These are phyloP conservation scores for Spinibarbus caldwelli DNA, from an alignment of 2,797 vertebrate genomes.

Conservation along the genomic window DNA sequence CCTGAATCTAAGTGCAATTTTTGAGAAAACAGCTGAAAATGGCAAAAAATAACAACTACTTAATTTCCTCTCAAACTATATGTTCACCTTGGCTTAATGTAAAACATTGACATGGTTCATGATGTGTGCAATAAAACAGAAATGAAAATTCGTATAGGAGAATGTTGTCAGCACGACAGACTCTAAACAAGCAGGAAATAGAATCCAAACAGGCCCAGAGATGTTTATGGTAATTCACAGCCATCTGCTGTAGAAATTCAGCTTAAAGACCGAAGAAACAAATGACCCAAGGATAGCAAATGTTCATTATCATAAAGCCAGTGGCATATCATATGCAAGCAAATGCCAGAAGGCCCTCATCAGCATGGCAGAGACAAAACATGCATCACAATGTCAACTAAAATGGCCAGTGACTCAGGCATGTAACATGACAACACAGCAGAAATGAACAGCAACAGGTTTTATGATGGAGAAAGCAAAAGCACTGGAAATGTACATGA, in stretches of 20 bases:
- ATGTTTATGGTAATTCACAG: conserved; percentile 37
- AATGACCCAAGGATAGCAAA: conserved; percentile 39
- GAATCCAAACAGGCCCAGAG: conserved; percentile 34
- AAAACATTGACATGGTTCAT: conserved; percentile 43
- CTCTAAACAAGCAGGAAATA: conserved; percentile 40
- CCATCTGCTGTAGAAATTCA: conserved; percentile 45
- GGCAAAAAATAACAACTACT: neutral
- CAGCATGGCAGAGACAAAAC: conserved; percentile 23
- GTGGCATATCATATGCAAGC: neutral
- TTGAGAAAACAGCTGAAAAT: neutral
- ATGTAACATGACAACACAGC: conserved; percentile 13
- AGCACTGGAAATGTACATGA: conserved; percentile 7
- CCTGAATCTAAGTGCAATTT: neutral
- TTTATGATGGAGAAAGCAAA: conserved; percentile 22
- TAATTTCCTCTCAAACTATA: conserved; percentile 14
- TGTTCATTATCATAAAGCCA: conserved; percentile 30
- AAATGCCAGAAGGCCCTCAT: conserved; percentile 44
- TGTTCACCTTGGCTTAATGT: conserved; percentile 4
- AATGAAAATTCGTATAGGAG: conserved; percentile 35
- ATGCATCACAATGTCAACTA: conserved; percentile 30
- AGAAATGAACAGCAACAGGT: conserved; percentile 31
- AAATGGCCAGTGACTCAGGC: neutral
- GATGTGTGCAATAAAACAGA: conserved; percentile 47
- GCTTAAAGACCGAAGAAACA: conserved; percentile 27
- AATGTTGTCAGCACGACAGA: conserved; percentile 46